Evolutionary conservation across 2,888 invertebrate genomes (phyloP), one percentile per base, ranked within the genome.

Genomic region (Cremastinae sp.): DNA sequence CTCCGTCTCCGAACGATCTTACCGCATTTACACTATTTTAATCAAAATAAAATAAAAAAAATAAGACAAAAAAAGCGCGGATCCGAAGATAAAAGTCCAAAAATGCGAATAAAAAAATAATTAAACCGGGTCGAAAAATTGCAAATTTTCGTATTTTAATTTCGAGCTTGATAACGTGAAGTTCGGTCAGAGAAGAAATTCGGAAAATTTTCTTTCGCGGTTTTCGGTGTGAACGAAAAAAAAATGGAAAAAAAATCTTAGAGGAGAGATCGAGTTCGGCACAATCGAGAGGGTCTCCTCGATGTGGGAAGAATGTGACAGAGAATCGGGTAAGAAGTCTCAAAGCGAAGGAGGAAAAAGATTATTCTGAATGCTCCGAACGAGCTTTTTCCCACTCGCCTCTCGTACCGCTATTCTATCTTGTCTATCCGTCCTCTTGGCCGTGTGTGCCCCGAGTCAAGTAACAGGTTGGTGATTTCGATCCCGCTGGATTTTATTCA

Each of bases 401-500:
- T 45, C 22, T 47, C 62, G n/a, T 45, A 1, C n/a, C n/a, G 12
- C 45, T 35, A 12, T 35, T 18, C 16, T 22, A 35, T 18, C 65
- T 28, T 58, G 39, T 65, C 61, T 45, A 28, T 64, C 61, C 39
- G 12, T 45, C 58, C 72, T 28, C 5, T 58, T 22, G 49, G 49
- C 51, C 64, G 75, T 68, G 62, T 53, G 72, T 58, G 75, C 68
- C 62, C 41, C 66, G 73, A 74, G 74, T 55, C 66, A 81, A 87
- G 86, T 88, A 89, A 88, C 86, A 88, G 88, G 88, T 87, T 88
- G 88, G 88, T 86, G 83, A 84, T 86, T 82, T 80, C 70, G 55
- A 76, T 75, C 78, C 76, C 66, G 68, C 68, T 75, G 65, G 49
- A 72, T 74, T 81, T 80, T 78, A 75, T 64, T 61, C 51, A 12